Base-by-base conservation (phyloP, 2,888 invertebrate genomes). In the Hemicrepidius hirtus region DNA sequence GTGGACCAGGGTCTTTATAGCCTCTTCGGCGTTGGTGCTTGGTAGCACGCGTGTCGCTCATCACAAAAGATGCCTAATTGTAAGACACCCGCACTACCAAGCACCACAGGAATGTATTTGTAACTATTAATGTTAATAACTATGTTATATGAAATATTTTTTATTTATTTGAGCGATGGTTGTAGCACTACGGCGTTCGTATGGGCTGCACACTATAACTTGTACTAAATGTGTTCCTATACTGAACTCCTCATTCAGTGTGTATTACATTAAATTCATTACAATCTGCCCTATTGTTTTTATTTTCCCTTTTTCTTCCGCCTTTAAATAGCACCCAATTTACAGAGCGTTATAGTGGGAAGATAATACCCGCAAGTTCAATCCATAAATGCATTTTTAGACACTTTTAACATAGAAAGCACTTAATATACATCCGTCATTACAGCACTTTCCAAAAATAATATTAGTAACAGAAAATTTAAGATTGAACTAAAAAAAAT, bases 201-300 rank as follows among this genome's bases (percentile, higher is more conserved):
- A 85, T 81, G 84, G 83, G 84, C 85, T 83, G 82, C 84, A 83
- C 79, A 79, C 69, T 75, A 77, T 82, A 81, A 81, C 83, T 83
- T 82, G 80, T 82, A 83, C 71, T 84, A 81, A 83, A 82, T 82
- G 85, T 84, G 85, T 85, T 85, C 85, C 85, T 85, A 85, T 85
- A 83, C 84, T 82, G 83, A 85, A 85, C 84, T 84, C 84, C 83
- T 81, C 81, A 82, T 84, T 85, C 85, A 85, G 85, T 86, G 85
- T 85, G 85, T 85, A 85, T 85, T 84, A 84, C 84, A 84, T 84
- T 82, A 85, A 84, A 84, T 84, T 83, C 83, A 85, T 84, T 85
- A 83, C 83, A 82, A 81, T 71, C 68, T 70, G 53, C 13, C 37
- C 18, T 44, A 21, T 53, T 50, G 44, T 57, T 37, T 35, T 35